Percentiles rank a stretch among this genome's conserved stretches.
Conservation (phyloP, 2,797 vertebrate species). For the Clamator glandarius region DNA sequence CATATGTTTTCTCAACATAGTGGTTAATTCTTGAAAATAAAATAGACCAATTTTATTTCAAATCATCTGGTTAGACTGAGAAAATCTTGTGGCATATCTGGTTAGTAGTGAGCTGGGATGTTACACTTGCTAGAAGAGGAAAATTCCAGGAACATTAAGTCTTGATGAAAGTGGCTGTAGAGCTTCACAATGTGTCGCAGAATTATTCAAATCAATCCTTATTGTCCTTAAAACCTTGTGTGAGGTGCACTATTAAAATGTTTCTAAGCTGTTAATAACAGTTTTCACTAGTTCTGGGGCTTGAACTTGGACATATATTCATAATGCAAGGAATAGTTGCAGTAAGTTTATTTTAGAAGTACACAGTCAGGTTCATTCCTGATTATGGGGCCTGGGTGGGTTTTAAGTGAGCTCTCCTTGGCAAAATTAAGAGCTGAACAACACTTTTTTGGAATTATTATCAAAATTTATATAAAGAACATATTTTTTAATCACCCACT, state of each 20-base stretch:
- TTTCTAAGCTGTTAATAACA: not conserved
- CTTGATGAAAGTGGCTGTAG: not conserved
- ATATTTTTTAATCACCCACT: not conserved
- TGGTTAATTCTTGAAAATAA: not conserved
- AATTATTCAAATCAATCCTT: not conserved
- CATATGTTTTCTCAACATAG: not conserved
- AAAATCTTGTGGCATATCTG: not conserved
- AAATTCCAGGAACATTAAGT: not conserved
- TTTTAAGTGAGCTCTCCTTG: not conserved
- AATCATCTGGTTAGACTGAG: not conserved
- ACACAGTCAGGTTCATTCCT: not conserved
- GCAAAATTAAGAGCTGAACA: not conserved
- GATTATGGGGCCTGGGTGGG: not conserved
- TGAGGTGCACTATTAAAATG: not conserved
- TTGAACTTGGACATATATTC: not conserved
- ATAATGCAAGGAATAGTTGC: not conserved
- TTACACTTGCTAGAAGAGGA: not conserved
- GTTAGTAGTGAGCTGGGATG: not conserved
- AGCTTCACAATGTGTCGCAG: rapidly evolving
- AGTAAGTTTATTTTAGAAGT: not conserved
- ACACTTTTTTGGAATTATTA: not conserved
- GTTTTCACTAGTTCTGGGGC: not conserved
- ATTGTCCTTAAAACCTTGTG: not conserved
- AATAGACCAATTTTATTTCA: not conserved
- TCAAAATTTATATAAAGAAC: not conserved